Percentiles rank a stretch among this genome's conserved stretches.
Evolutionary conservation across 2,113 vertebrate genomes (phyloP).

Genomic region (Plotosus lineatus): DNA sequence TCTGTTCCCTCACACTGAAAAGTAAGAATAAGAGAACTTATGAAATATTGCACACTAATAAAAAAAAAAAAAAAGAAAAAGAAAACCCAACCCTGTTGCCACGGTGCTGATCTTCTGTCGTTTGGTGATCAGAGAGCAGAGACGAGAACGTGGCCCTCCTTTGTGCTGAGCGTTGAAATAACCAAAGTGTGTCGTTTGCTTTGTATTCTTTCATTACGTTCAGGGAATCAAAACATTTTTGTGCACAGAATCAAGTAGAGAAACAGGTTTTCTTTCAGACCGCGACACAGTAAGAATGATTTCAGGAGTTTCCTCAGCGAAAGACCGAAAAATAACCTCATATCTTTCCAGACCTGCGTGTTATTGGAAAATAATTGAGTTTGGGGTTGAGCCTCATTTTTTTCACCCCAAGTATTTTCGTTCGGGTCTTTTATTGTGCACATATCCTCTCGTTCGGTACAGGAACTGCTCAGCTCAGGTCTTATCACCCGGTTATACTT

Average conservation of each 20-base stretch:
- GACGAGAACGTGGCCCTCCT: neutral
- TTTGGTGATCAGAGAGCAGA: neutral
- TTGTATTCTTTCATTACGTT: neutral
- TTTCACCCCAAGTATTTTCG: neutral
- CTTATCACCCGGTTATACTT: neutral
- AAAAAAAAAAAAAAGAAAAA: neutral
- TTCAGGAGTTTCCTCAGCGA: neutral
- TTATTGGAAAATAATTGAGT: neutral
- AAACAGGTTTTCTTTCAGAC: neutral
- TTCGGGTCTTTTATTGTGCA: neutral
- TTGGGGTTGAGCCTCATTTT: neutral
- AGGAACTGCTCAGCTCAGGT: neutral
- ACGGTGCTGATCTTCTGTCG: neutral
- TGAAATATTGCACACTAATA: neutral
- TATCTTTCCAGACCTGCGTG: neutral
- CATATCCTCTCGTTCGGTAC: neutral
- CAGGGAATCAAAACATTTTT: neutral
- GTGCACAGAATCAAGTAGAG: neutral
- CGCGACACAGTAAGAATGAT: neutral
- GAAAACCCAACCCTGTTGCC: neutral
- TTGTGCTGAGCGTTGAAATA: neutral
- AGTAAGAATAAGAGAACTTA: neutral
- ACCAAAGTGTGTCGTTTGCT: neutral
- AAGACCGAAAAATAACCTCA: neutral
- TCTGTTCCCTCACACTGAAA: neutral